Evolutionary conservation across 2,888 invertebrate species (phyloP), one percentile per base, ranked within the genome.

Genomic region (Acrocyrtus sp.): DNA sequence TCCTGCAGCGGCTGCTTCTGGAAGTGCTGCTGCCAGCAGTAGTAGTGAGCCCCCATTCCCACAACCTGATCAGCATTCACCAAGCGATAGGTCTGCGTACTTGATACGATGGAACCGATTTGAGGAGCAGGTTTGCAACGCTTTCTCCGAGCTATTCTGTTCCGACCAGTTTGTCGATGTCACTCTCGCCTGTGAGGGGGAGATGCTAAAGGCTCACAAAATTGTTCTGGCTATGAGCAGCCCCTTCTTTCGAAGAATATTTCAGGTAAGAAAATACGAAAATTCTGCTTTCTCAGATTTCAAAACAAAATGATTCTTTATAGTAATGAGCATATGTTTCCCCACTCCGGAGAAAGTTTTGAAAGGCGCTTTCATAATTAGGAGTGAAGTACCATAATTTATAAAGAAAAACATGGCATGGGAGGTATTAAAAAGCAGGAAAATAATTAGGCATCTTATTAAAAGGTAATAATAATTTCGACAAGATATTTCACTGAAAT

Each of bases 201-300:
- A 93, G 87, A 93, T 93, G 86, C 93, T 95, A 86, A 92, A 94
- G 87, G 95, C 95, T 87, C 95, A 96, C 88, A 93, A 93, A 89
- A 93, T 95, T 87, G 95, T 96, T 84, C 89, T 96, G 85, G 95
- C 95, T 84, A 95, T 95, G 88, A 95, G 95, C 88, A 95, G 94
- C 84, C 94, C 95, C 84, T 96, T 95, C 88, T 96, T 96, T 89
- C 93, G 78, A 12, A 54, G 73, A 56, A 78, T 80, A 29, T 79
- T 80, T 48, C 72, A 73, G 67, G 79, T 79, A 76, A 70, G 57
- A 22, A 34, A 5, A 54, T 2, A 22, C 6, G 17, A 50, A 19
- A 24, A 19, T 27, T 50, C n/a, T n/a, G n/a, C n/a, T n/a, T n/a
- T n/a, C n/a, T n/a, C n/a, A n/a, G n/a, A n/a, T n/a, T n/a, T n/a